phyloP scores from a whole-genome alignment of 2,888 invertebrate species.

The Acrobasis repandana region DNA sequence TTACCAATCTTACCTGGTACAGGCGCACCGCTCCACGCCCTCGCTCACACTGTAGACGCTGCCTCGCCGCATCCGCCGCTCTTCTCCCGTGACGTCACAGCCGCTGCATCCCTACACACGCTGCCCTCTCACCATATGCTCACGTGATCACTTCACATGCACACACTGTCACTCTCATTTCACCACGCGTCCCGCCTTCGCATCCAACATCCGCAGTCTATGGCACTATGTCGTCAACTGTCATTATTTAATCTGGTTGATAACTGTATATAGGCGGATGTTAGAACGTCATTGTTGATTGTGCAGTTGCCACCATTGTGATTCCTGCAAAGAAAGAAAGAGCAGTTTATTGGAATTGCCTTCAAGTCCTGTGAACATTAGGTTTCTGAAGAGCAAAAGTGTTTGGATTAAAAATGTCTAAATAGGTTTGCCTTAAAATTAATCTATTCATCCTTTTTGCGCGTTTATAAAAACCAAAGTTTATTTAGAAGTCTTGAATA shows the following conservation, averaged over 20 bases:
- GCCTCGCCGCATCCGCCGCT: conserved; percentile 75
- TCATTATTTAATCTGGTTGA: conserved; percentile 5
- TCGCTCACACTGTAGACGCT: conserved; percentile 79
- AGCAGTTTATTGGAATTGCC: background rate
- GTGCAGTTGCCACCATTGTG: background rate
- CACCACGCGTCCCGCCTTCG: conserved; percentile 38
- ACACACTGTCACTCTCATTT: conserved; percentile 18
- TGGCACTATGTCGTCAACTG: conserved; percentile 18
- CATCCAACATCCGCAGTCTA: conserved; percentile 30
- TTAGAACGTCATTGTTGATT: conserved; percentile 9
- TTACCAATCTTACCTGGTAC: conserved; percentile 56
- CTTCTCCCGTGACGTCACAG: conserved; percentile 59
- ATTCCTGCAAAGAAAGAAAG: conserved; percentile 2
- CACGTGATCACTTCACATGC: conserved; percentile 23
- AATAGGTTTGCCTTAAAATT: background rate
- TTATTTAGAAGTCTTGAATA: background rate
- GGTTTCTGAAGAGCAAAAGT: background rate
- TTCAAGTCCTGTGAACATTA: background rate
- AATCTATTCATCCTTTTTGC: background rate
- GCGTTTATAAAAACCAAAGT: background rate
- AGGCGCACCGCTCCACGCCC: conserved; percentile 77
- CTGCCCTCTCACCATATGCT: conserved; percentile 17
- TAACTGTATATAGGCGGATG: conserved; percentile 1
- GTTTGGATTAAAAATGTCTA: background rate
- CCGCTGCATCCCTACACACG: conserved; percentile 47